Evolutionary conservation across 2,113 vertebrate species (phyloP).

Genomic region (Catharus bicknelli): DNA sequence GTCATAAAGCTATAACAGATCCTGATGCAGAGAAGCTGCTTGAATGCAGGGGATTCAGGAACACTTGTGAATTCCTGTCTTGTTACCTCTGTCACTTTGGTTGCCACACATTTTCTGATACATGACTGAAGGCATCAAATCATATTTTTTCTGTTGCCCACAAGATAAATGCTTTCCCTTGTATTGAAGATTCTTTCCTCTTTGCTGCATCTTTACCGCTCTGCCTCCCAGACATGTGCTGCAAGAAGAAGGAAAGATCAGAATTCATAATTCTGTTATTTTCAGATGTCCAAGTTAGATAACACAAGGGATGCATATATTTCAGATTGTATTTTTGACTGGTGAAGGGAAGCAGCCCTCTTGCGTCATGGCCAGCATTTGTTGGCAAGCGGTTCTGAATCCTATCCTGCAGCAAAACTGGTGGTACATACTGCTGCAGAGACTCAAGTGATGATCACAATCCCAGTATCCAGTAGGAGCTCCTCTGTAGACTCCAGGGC

Average conservation of each 20-base stretch:
- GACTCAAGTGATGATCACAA: background rate
- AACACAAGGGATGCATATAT: background rate
- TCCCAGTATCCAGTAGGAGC: background rate
- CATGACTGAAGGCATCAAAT: background rate
- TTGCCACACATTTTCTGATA: background rate
- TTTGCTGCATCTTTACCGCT: background rate
- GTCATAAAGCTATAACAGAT: background rate
- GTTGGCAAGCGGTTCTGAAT: background rate
- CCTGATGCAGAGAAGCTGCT: background rate
- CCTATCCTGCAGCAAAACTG: background rate
- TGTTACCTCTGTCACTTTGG: background rate
- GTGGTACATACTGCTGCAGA: background rate
- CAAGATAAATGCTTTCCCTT: background rate
- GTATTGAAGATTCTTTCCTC: background rate
- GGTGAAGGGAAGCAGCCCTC: background rate
- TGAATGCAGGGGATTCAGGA: background rate
- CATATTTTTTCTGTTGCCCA: background rate
- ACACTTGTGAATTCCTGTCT: background rate
- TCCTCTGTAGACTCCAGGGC: background rate
- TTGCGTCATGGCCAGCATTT: background rate
- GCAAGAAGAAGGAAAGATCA: background rate
- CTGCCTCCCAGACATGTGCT: background rate
- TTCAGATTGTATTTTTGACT: background rate
- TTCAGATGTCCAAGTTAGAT: background rate
- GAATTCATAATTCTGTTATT: background rate